Conservation (phyloP, 2,888 invertebrate species). For the Hybos culiciformis region DNA sequence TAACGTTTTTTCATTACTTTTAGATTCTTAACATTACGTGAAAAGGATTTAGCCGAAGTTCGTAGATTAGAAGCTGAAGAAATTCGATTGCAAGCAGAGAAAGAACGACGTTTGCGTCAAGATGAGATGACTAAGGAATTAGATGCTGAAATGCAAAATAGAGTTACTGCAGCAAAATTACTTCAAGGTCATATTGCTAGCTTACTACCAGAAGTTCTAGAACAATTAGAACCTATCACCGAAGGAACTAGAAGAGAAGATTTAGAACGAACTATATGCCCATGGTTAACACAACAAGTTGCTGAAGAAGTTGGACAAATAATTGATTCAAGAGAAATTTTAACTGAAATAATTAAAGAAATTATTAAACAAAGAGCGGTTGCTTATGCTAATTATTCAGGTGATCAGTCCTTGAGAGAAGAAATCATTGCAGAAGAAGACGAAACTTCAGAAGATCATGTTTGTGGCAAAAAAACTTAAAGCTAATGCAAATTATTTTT, state of each 20-base stretch:
- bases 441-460: too few relatives aligned
- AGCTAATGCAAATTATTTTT: too few relatives aligned
- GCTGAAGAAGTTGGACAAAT: slow-evolving; percentile 66
- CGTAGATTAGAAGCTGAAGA: slow-evolving; percentile 71
- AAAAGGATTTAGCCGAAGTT: slow-evolving; percentile 69
- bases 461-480: too few relatives aligned
- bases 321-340: slow-evolving; percentile 65
- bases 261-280: slow-evolving; percentile 53
- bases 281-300: slow-evolving; percentile 76
- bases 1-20: slow-evolving; percentile 32
- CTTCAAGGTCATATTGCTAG: slow-evolving; percentile 78
- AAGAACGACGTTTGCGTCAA: slow-evolving; percentile 59
- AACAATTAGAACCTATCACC: slow-evolving; percentile 45
- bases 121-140: slow-evolving; percentile 48
- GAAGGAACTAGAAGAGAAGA: slow-evolving; percentile 38
- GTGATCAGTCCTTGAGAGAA: slow-evolving; percentile 12
- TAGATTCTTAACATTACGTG: slow-evolving; percentile 43
- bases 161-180: slow-evolving; percentile 67
- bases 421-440: too few relatives aligned
- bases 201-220: slow-evolving; percentile 70
- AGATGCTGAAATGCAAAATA: slow-evolving; percentile 64
- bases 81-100: slow-evolving; percentile 50
- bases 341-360: slow-evolving; percentile 66
- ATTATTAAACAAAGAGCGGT: slow-evolving; percentile 60
- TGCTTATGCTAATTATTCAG: slow-evolving; percentile 26